Percentiles rank a stretch among this genome's conserved stretches.
phyloP scores from a whole-genome alignment of 2,888 invertebrate genomes.

The Tenthredo scrophulariae region DNA sequence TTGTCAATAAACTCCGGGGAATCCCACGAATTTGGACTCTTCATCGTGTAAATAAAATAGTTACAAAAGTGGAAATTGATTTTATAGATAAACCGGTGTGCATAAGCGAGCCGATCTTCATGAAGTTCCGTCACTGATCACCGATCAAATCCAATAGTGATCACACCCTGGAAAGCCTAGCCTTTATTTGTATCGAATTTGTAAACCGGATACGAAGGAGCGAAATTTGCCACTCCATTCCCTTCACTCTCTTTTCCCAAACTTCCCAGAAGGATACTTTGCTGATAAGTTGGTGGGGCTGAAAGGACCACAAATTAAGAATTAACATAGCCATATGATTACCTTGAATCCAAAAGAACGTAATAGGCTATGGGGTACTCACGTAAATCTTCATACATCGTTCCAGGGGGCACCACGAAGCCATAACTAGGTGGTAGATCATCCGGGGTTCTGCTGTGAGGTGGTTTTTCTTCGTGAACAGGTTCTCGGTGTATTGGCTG shows the following conservation, averaged over 20 bases:
- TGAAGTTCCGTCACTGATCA: not conserved
- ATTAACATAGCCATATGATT: not conserved
- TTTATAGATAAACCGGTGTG: not conserved
- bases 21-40: not conserved
- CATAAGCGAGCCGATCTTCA: too few species aligned
- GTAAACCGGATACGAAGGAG: constrained; percentile 4
- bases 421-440: constrained; percentile 6
- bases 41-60: not conserved
- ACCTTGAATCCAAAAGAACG: not conserved
- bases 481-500: not conserved
- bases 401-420: not conserved
- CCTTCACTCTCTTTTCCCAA: not conserved
- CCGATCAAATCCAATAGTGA: not conserved
- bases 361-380: not conserved
- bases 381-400: not conserved
- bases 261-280: not conserved
- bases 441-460: not conserved
- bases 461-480: not conserved
- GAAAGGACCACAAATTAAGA: not conserved
- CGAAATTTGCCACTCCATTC: not conserved
- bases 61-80: not conserved
- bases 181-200: not conserved
- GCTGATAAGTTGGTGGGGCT: constrained; percentile 23
- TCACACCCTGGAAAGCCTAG: not conserved
- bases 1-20: not conserved